A percentile compares a stretch with the other conserved stretches of the same genome.
Conservation (phyloP, 2,113 vertebrate species). For the Leiothrix lutea region DNA sequence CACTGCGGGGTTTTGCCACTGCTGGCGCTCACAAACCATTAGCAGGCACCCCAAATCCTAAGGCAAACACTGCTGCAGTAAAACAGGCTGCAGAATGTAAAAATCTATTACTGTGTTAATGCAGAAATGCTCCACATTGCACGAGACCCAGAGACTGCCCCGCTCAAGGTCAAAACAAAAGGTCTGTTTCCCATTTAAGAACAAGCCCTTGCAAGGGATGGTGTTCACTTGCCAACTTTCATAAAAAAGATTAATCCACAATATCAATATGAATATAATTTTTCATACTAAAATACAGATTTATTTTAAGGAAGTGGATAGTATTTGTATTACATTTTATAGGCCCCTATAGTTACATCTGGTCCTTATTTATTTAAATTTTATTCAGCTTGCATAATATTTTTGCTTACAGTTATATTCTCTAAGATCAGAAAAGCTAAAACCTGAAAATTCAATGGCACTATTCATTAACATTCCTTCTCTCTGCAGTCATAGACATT, state of each 20-base stretch:
- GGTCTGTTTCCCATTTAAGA: slow-evolving; percentile 62
- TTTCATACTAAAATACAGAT: slow-evolving; percentile 73
- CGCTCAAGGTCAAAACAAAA: slow-evolving; percentile 47
- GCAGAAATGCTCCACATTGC: slow-evolving; percentile 25
- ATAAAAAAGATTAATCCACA: slow-evolving; percentile 65
- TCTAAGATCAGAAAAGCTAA: slow-evolving; percentile 68
- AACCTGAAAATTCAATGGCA: slow-evolving; percentile 73
- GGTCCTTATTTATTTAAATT: slow-evolving; percentile 75
- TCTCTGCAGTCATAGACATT: slow-evolving; percentile 68
- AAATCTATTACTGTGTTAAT: slow-evolving; percentile 1
- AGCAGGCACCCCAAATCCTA: slow-evolving; percentile 34
- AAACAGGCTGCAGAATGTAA: slow-evolving; percentile 45
- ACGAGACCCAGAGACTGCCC: slow-evolving; percentile 31
- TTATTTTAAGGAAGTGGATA: slow-evolving; percentile 74
- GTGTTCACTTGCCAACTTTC: slow-evolving; percentile 44
- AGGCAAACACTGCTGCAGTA: slow-evolving; percentile 55
- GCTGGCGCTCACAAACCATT: not conserved
- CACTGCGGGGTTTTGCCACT: not conserved
- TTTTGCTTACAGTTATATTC: slow-evolving; percentile 73
- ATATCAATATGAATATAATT: slow-evolving; percentile 72
- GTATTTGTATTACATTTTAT: slow-evolving; percentile 74
- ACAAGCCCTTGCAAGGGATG: slow-evolving; percentile 33
- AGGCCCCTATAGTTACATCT: slow-evolving; percentile 73
- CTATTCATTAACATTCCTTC: slow-evolving; percentile 76
- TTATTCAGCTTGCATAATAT: slow-evolving; percentile 72